These are phyloP conservation scores for Caenorhabditis wallacei DNA, from an alignment of 2,888 invertebrate species.

Conservation along the genomic window DNA sequence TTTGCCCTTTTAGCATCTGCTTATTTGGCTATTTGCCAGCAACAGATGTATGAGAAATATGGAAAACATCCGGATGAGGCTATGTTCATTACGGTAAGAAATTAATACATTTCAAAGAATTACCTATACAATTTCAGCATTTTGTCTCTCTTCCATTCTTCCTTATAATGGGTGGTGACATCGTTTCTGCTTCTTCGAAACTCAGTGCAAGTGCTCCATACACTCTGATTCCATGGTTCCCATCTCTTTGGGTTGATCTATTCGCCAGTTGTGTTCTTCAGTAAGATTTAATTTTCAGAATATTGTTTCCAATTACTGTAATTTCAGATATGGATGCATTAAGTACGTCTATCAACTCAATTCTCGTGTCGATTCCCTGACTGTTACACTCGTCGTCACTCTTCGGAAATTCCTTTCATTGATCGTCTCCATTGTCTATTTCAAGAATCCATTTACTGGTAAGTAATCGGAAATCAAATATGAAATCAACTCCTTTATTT, in stretches of 20 bases:
- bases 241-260: slow-evolving; percentile 80
- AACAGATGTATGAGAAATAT: slow-evolving; percentile 85
- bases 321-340: slow-evolving; percentile 90
- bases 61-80: slow-evolving; percentile 92
- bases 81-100: slow-evolving; percentile 85
- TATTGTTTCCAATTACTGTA: not conserved
- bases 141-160: slow-evolving; percentile 93
- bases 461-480: not conserved
- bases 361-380: slow-evolving; percentile 88
- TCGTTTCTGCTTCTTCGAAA: slow-evolving; percentile 89
- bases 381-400: slow-evolving; percentile 96
- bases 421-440: slow-evolving; percentile 94
- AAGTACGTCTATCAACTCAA: slow-evolving; percentile 95
- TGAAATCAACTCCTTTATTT: slow-evolving; percentile 23
- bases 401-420: slow-evolving; percentile 95
- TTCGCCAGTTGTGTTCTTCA: slow-evolving; percentile 76
- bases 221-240: slow-evolving; percentile 63
- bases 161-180: slow-evolving; percentile 89
- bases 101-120: not conserved
- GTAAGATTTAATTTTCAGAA: slow-evolving; percentile 62
- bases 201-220: slow-evolving; percentile 85
- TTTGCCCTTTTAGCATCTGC: slow-evolving; percentile 94
- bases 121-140: slow-evolving; percentile 86
- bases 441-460: slow-evolving; percentile 93
- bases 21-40: slow-evolving; percentile 86